Conservation (phyloP, 2,113 vertebrate genomes). For the Hylia prasina region DNA sequence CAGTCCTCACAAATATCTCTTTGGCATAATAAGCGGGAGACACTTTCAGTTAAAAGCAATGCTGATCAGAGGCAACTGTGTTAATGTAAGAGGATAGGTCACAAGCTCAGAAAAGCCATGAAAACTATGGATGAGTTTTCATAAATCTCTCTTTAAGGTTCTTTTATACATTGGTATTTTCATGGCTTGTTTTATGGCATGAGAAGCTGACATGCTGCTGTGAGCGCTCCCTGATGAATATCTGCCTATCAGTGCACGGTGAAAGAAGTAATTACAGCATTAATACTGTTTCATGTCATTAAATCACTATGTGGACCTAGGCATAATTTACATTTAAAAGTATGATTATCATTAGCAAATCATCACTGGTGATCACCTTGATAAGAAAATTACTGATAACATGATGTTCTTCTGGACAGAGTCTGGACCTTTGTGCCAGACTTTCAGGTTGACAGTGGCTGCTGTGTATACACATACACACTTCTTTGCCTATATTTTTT, state of each 20-base stretch:
- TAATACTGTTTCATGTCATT: neutral
- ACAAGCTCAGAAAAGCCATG: neutral
- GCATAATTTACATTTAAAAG: neutral
- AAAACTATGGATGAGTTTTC: neutral
- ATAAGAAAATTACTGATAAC: neutral
- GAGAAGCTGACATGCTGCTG: neutral
- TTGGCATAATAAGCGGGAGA: slow-evolving; percentile 9
- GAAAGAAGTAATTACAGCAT: neutral
- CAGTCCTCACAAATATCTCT: neutral
- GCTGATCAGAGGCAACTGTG: neutral
- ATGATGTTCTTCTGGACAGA: neutral
- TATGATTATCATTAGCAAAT: neutral
- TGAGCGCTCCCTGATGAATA: neutral
- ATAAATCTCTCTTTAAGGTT: neutral
- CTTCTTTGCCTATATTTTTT: neutral
- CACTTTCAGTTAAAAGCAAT: neutral
- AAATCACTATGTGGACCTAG: neutral
- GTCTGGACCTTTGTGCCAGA: neutral
- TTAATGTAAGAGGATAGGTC: neutral
- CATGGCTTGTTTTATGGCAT: neutral
- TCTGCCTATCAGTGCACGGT: neutral
- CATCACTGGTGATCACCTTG: neutral
- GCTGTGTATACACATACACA: neutral
- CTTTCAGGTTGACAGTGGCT: neutral
- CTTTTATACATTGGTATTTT: neutral